Evolutionary conservation across 2,797 vertebrate genomes (phyloP).

Genomic region (Notoglanidium macrostoma): DNA sequence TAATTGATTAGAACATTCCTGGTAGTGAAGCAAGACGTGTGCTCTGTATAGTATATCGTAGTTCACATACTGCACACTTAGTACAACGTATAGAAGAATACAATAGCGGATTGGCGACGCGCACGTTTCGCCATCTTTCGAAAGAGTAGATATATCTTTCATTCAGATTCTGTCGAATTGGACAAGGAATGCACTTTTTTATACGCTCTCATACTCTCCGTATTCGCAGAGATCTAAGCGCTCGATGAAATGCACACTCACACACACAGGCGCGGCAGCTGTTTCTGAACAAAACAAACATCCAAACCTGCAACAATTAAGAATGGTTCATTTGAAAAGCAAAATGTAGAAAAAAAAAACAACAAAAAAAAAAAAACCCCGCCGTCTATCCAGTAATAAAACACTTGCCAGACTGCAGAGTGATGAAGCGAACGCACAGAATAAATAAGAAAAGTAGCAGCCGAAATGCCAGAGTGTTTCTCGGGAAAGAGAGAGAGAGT

Average conservation of each 20-base stretch:
- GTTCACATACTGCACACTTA: not conserved
- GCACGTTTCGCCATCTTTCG: not conserved
- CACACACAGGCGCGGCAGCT: not conserved
- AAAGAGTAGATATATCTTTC: not conserved
- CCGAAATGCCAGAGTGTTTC: conserved; percentile 13
- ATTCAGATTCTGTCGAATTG: not conserved
- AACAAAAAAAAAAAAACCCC: not conserved
- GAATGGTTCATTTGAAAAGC: not conserved
- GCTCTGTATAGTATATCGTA: not conserved
- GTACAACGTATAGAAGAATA: not conserved
- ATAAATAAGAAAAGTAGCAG: conserved; percentile 18
- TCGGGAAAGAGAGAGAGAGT: not conserved
- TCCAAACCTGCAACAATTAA: conserved; percentile 20
- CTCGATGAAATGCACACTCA: not conserved
- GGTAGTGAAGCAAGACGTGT: not conserved
- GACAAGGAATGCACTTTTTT: not conserved
- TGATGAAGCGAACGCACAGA: not conserved
- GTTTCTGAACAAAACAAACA: too few species aligned
- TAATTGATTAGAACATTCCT: not conserved
- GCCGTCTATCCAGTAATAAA: conserved; percentile 13
- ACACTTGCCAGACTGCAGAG: conserved; percentile 16
- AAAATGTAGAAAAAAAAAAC: not conserved
- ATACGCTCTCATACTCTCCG: not conserved
- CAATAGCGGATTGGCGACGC: not conserved
- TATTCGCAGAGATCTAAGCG: not conserved